Evolutionary conservation across 2,888 invertebrate genomes (phyloP).

Genomic region (Thymelicus lineola): DNA sequence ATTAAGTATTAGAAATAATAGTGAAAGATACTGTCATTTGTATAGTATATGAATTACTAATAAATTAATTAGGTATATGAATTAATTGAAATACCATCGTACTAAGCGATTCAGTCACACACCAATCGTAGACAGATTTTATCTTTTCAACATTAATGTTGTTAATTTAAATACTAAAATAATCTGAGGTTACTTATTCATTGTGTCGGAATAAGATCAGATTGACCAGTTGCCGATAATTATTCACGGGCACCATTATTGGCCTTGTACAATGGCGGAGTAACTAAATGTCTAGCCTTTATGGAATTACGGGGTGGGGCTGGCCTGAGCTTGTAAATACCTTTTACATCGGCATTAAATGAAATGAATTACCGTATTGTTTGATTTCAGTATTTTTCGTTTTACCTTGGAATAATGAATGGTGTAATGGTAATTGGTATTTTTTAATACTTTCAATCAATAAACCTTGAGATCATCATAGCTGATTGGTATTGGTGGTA

Average conservation of each 20-base stretch:
- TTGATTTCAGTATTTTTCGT: conserved; percentile 12
- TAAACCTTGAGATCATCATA: too few species aligned
- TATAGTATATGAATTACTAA: too few species aligned
- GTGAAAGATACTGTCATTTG: too few species aligned
- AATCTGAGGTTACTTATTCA: neutral
- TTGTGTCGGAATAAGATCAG: neutral
- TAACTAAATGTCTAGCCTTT: neutral
- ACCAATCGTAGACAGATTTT: too few species aligned
- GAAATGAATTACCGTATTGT: conserved; percentile 10
- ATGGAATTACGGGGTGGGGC: conserved; percentile 10
- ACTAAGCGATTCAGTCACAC: too few species aligned
- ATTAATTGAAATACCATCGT: too few species aligned
- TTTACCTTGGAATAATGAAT: neutral
- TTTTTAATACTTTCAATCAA: too few species aligned
- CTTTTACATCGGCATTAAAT: conserved; percentile 13
- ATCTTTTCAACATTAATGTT: neutral
- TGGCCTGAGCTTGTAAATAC: neutral
- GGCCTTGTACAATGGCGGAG: conserved; percentile 10
- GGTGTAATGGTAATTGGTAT: neutral
- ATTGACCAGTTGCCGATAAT: conserved; percentile 1
- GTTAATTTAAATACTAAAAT: conserved; percentile 3
- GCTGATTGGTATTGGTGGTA: too few species aligned
- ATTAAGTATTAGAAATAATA: too few species aligned
- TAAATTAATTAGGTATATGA: too few species aligned
- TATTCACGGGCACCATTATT: conserved; percentile 2